Evolutionary conservation across 2,797 vertebrate genomes (phyloP), one percentile per base, ranked within the genome.

Genomic region (Trematomus bernacchii): DNA sequence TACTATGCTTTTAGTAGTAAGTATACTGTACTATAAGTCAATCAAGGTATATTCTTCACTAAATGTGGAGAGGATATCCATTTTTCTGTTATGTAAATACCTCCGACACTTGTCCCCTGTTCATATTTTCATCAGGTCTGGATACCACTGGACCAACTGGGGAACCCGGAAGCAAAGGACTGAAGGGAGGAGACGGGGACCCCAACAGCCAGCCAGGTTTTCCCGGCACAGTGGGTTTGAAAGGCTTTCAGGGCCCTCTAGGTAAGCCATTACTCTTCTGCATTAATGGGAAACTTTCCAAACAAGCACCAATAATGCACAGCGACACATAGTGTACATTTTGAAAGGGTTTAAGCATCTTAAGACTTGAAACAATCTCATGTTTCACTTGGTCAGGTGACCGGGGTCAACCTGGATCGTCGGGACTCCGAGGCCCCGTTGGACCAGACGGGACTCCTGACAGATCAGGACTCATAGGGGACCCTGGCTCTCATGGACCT

Each of bases 111-210:
- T 50, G 14, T 64, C 37, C 71, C 67, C 18, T 84, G 46, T 27
- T 74, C 5, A 7, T 37, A 11, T 76, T 71, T 69, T 33, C 42
- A 9, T 59, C 70, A 99, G 98, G 98, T 85, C 64, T 83, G 7
- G 95, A 98, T 72, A 47, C n/a, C 53, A 70, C 55, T 0, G 98
- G 98, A 86, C 72, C 87, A 54, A 77, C 85, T 12, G 98, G 98
- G 2, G 93, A 96, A 3, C 83, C 94, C 0, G 98, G 98, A 15
- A 0, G 14, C 10, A 86, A 84, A 54, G 98, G 98, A 60, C 91
- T 94, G 60, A 97, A 84, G 76, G 98, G 98, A 80, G 94, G 96
- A 21, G 76, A 50, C 0, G 98, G 98, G 83, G 90, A 95, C 37
- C 80, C 95, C 5, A 99, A 96, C 87, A 92, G 77, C 58, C 79